phyloP scores from a whole-genome alignment of 2,113 vertebrate species.

The Siniperca chuatsi region DNA sequence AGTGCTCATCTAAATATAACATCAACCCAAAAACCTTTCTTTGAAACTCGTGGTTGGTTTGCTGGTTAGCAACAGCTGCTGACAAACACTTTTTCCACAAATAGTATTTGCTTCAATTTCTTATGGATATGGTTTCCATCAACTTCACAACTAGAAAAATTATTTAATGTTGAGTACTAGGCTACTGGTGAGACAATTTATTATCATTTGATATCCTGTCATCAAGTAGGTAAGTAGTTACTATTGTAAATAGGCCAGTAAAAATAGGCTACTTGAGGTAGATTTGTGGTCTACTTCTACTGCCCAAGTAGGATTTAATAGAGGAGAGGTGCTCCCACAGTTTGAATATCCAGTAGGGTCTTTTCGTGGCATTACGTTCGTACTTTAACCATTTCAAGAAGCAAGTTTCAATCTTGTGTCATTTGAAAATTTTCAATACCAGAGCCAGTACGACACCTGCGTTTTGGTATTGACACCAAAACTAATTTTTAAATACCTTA shows the following conservation, averaged over 20 bases:
- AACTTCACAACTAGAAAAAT: not conserved
- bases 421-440: not conserved
- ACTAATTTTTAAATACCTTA: not conserved
- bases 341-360: not conserved
- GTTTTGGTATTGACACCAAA: not conserved
- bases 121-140: not conserved
- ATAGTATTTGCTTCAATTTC: not conserved
- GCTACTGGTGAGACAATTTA: slow-evolving; percentile 7
- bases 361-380: not conserved
- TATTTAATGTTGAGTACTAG: not conserved
- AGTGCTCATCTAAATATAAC: not conserved
- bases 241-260: not conserved
- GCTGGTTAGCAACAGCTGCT: not conserved
- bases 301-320: not conserved
- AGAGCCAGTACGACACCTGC: not conserved
- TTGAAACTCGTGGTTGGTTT: not conserved
- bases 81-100: not conserved
- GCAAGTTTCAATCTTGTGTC: not conserved
- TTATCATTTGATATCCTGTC: slow-evolving; percentile 21
- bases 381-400: not conserved
- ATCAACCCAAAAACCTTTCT: not conserved
- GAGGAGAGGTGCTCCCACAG: not conserved
- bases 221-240: slow-evolving; percentile 10
- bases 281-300: not conserved
- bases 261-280: slow-evolving; percentile 16